phyloP scores from a whole-genome alignment of 2,797 vertebrate species.

The Hoplostethus mediterraneus region DNA sequence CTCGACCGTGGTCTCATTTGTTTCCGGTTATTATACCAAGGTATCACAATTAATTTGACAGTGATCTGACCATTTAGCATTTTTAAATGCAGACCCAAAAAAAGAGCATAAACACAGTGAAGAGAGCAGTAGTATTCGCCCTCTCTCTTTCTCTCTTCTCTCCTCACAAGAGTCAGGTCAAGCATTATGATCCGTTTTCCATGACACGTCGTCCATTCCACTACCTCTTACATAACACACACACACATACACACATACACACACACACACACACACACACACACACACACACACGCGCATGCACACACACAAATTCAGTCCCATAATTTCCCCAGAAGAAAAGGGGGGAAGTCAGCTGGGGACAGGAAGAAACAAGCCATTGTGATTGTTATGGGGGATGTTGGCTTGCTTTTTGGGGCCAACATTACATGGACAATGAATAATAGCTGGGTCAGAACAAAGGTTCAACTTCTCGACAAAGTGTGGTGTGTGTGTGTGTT shows the following conservation, averaged over 20 bases:
- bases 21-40: no score
- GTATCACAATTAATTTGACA: no score
- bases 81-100: not conserved
- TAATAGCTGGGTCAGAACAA: constrained; percentile 1
- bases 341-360: not conserved
- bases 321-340: not conserved
- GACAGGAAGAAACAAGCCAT: not conserved
- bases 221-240: constrained; percentile 36
- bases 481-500: not conserved
- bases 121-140: not conserved
- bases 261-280: not conserved
- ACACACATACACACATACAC: not conserved
- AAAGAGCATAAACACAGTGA: not conserved
- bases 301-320: not conserved
- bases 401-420: not conserved
- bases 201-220: constrained; percentile 22
- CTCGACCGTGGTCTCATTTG: no score
- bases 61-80: no score
- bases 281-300: not conserved
- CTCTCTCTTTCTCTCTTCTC: not conserved
- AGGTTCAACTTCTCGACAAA: not conserved
- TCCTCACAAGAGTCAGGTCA: constrained; percentile 18
- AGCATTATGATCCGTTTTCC: constrained; percentile 28
- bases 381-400: not conserved
- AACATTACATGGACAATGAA: not conserved